Base-by-base conservation (phyloP, 2,797 vertebrate species). In the Sandelia bainsii region DNA sequence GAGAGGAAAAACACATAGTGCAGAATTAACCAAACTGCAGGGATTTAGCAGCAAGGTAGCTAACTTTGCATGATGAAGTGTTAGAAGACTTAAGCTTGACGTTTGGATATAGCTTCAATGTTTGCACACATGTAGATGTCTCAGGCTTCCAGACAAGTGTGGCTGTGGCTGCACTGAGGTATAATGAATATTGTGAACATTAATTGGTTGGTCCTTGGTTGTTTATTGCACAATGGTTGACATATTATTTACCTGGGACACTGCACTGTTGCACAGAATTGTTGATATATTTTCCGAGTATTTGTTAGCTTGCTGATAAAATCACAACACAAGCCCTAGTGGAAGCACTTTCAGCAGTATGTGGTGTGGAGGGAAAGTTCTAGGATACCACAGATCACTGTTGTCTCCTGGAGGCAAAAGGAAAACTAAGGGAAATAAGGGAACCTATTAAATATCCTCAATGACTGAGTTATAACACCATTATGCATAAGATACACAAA, bases 1-100 rank as follows among this genome's bases (percentile, higher is more conserved):
- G 49, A 67, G 48, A 71, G 66, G 52, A 71, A 19, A 78, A 89
- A 2, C 37, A 83, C 19, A 69, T 72, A 40, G 52, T 8, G 5
- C 69, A 70, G 61, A 80, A 70, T 66, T 66, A 75, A 83, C 52
- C 54, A 63, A 56, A 46, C 77, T 76, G 45, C 65, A 71, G 79
- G 54, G 77, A 85, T 83, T 83, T 51, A 60, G 64, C 3, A 63
- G 75, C n/a, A 22, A 76, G 53, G 70, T 49, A 53, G 66, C 59
- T 63, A 74, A 70, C 48, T 76, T 48, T 75, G 60, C 42, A 75
- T 75, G 62, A 82, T 82, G 63, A 85, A 67, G 77, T 77, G 79
- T 72, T 79, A 69, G 29, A 75, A 52, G 25, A 68, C 80, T 8
- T 51, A n/a, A 81, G 49, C 67, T 2, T 32, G 22, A 68, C 11